Base-by-base conservation (phyloP, 2,888 invertebrate species). In the Gibbula magus region DNA sequence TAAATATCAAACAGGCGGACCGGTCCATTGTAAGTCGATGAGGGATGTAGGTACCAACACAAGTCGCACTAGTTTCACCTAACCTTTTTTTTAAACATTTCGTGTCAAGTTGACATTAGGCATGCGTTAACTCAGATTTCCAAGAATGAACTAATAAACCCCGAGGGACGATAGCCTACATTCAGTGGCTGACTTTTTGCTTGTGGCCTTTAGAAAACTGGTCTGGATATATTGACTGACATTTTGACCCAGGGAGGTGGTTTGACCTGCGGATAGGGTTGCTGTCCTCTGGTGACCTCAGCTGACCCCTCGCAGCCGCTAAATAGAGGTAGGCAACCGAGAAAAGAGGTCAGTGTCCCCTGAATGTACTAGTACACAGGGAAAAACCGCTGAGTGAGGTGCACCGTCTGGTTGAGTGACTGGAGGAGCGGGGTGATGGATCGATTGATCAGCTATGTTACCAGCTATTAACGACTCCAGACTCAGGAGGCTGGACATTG, bases 211-310 rank as follows among this genome's bases (percentile, higher is more conserved):
- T 61, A 35, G 7, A 70, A 35, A n/a, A 70, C 32, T 70, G n/a
- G 70, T 29, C 70, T 70, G 70, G 70, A 70, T 70, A 70, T 70
- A 70, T 70, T 70, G 39, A 70, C 70, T 70, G 70, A 70, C 70
- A 70, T 70, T 70, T 32, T 70, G 70, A 70, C 70, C 32, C 29
- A 20, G 29, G 70, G n/a, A 32, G 29, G 29, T 10, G 16, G 29
- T 70, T 32, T 70, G 70, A 70, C 70, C 70, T 70, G 39, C 35
- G 32, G 70, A 39, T 70, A 39, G 35, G 70, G 70, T 70, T 70
- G 70, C 70, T 70, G 70, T 70, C 70, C 70, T 70, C 70, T 35
- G 2, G 35, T 18, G 70, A 70, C 70, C 70, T 70, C 70, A 32
- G n/a, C 70, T 70, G 70, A 70, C 70, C 70, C 70, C 32, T 32